Evolutionary conservation across 2,888 invertebrate genomes (phyloP).

Genomic region (Yponomeuta cagnagella): DNA sequence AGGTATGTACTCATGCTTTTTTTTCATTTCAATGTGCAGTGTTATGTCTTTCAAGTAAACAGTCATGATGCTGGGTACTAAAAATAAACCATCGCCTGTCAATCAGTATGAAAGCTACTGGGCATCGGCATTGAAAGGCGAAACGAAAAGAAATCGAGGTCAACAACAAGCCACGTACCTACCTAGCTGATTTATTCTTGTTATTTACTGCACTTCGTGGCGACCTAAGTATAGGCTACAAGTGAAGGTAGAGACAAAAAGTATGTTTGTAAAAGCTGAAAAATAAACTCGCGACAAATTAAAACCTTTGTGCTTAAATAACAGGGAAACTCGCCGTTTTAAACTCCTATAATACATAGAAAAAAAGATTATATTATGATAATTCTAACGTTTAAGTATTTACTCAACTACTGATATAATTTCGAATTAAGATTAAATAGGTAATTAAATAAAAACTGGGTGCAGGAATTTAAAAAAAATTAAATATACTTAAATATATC

Average conservation of each 20-base stretch:
- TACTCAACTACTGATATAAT: no score
- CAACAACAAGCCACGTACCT: conserved; percentile 64
- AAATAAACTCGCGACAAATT: neutral
- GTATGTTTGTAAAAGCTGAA: neutral
- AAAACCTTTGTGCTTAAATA: neutral
- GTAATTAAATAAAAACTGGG: no score
- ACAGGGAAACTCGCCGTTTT: no score
- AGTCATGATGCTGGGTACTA: neutral
- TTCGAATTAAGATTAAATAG: no score
- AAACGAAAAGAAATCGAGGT: conserved; percentile 75
- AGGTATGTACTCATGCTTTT: no score
- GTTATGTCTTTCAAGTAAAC: no score
- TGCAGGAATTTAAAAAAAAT: no score
- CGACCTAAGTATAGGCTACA: neutral
- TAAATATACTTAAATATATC: no score
- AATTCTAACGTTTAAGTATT: no score
- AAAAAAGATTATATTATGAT: no score
- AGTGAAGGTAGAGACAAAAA: neutral
- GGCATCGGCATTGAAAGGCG: conserved; percentile 69
- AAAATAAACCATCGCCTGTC: neutral
- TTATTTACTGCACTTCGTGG: neutral
- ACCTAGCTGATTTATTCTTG: conserved; percentile 31
- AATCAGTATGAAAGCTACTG: conserved; percentile 17
- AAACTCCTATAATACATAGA: no score
- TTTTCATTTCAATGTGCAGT: no score